Percentiles rank a stretch among this genome's conserved stretches.
Evolutionary conservation across 2,113 vertebrate species (phyloP).

Genomic region (Arenaria interpres): DNA sequence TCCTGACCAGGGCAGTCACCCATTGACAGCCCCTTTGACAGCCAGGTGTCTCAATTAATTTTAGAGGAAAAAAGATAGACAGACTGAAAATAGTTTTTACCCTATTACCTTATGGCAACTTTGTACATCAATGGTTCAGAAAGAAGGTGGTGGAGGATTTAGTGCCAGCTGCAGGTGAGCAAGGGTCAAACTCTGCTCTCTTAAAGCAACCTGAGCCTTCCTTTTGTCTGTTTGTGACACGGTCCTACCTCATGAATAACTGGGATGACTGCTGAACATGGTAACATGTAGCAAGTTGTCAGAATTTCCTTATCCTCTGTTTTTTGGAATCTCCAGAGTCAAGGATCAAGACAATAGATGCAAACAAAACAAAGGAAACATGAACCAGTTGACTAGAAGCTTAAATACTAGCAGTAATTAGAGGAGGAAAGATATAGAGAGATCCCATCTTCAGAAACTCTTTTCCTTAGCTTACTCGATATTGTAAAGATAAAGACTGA

Average conservation of each 20-base stretch:
- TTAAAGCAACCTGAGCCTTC: not conserved
- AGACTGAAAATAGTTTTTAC: not conserved
- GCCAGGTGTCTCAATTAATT: not conserved
- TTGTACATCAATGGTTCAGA: not conserved
- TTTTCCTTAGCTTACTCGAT: not conserved
- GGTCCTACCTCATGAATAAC: not conserved
- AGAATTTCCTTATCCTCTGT: not conserved
- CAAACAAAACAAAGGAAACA: not conserved
- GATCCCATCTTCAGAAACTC: not conserved
- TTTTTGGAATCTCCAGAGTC: fast-evolving
- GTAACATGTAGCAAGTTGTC: not conserved
- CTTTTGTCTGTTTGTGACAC: not conserved
- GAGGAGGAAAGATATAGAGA: not conserved
- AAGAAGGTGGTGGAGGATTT: not conserved
- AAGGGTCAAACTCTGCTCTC: not conserved
- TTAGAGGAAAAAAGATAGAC: not conserved
- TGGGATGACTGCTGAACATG: not conserved
- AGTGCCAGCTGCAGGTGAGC: not conserved
- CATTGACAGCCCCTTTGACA: not conserved
- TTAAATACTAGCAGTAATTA: not conserved
- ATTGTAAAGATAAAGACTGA: not conserved
- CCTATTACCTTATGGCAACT: not conserved
- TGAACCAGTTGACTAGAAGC: not conserved
- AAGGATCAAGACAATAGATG: not conserved
- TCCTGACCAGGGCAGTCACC: not conserved